Evolutionary conservation across 1,140 invertebrate species (phyloP), one percentile per base, ranked within the genome.

Genomic region (Pissodes strobi): DNA sequence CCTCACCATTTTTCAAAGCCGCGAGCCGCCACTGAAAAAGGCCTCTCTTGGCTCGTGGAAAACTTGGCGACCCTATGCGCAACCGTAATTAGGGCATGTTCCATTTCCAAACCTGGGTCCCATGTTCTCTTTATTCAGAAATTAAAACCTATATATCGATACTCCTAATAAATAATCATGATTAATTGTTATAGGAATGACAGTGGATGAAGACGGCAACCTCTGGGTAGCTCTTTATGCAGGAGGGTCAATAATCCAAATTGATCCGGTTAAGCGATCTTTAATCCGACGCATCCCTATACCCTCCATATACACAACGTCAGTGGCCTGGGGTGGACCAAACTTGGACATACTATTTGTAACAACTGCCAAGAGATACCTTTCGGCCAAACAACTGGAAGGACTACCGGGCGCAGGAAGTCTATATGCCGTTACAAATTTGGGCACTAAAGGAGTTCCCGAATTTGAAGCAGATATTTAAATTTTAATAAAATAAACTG

Each of bases 321-420:
- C 91, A 0, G 86, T 84, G 0, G 86, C 87, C 53, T 95, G 90
- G 75, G 93, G 93, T 10, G 92, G 92, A 2, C 79, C 84, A 0
- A 83, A 90, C 72, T 76, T 91, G 21, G 87, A 91, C 70, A 83
- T 86, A 45, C 78, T 94, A 2, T 94, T 86, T 72, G 90, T 93
- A 6, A 94, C 92, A 0, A 86, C 86, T 0, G 86, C 87, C 0
- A 74, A 67, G 49, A 61, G 68, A 6, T 78, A 68, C 10, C 73
- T 84, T 46, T 80, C 78, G 1, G 73, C 78, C 4, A 81, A 84
- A 3, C 78, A 86, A 64, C 79, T 83, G n/a, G 78, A 83, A 61
- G 68, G 75, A 37, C 82, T 89, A 27, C 81, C 87, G 5, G 77
- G 85, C 2, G 84, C 88, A 41, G 92, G 93, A n/a, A 82, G 86